Evolutionary conservation across 2,113 vertebrate species (phyloP).

Genomic region (Crocuta crocuta): DNA sequence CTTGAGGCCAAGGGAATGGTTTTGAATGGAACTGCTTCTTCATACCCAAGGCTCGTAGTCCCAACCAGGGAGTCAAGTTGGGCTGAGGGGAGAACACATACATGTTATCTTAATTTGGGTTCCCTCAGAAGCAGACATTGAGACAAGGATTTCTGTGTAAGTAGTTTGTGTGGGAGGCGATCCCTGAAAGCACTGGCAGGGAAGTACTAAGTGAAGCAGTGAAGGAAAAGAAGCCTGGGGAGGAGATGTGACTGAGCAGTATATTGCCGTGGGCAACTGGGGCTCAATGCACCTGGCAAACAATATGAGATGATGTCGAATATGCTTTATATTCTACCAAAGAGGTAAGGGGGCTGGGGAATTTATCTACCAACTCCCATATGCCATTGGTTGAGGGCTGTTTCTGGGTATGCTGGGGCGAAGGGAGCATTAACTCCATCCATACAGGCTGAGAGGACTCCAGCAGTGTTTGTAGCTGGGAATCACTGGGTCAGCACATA

Average conservation of each 20-base stretch:
- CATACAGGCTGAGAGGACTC: not conserved
- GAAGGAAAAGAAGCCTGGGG: constrained; percentile 26
- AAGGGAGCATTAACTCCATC: not conserved
- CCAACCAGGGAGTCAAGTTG: not conserved
- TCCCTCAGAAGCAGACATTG: constrained; percentile 12
- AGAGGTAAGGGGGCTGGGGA: not conserved
- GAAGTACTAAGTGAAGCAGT: not conserved
- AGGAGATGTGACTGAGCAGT: not conserved
- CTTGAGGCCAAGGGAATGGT: not conserved
- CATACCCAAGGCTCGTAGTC: not conserved
- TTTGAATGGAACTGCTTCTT: constrained; percentile 11
- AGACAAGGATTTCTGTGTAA: not conserved
- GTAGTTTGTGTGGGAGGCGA: not conserved
- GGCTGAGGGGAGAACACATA: not conserved
- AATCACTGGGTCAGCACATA: not conserved
- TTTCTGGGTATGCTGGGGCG: not conserved
- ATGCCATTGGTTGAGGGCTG: not conserved
- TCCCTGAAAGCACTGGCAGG: not conserved
- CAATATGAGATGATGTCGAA: not conserved
- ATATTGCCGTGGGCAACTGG: not conserved
- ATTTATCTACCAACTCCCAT: not conserved
- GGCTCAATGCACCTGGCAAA: not conserved
- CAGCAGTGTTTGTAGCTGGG: not conserved
- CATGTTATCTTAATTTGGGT: not conserved
- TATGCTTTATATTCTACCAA: not conserved